Conservation (phyloP, 1,140 invertebrate species). For the Acyrthosiphon pisum region DNA sequence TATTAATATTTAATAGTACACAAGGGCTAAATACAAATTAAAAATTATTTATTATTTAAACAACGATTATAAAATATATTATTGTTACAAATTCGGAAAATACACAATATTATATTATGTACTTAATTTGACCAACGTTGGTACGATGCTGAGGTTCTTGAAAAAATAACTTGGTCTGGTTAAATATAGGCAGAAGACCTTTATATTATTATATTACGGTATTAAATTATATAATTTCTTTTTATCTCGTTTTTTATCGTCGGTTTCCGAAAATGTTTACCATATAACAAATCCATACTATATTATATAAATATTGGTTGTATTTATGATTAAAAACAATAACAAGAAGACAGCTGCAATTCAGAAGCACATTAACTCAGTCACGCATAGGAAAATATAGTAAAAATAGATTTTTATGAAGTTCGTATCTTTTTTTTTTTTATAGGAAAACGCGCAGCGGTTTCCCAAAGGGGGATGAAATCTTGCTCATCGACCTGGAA, state of each 20-base stretch:
- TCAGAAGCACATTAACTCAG: not conserved
- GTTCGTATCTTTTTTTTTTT: not conserved
- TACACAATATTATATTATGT: not conserved
- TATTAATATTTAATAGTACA: not conserved
- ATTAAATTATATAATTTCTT: not conserved
- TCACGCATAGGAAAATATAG: not conserved
- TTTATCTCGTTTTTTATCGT: not conserved
- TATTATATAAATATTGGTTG: not conserved
- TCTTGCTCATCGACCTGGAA: conserved; percentile 34
- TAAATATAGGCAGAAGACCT: not conserved
- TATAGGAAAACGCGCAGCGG: not conserved
- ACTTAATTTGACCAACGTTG: not conserved
- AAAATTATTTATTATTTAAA: not conserved
- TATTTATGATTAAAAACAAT: conserved; percentile 11
- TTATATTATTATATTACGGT: not conserved
- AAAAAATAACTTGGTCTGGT: not conserved
- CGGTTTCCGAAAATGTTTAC: not conserved
- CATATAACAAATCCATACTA: not conserved
- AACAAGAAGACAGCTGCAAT: not conserved
- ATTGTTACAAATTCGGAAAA: not conserved
- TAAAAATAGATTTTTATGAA: not conserved
- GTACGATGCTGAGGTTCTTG: not conserved
- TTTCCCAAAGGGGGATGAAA: not conserved
- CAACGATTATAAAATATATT: not conserved
- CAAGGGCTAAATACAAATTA: not conserved